A percentile compares a stretch with the other conserved stretches of the same genome.
Evolutionary conservation across 2,888 invertebrate genomes (phyloP).

Genomic region (Sphinx pinastri): DNA sequence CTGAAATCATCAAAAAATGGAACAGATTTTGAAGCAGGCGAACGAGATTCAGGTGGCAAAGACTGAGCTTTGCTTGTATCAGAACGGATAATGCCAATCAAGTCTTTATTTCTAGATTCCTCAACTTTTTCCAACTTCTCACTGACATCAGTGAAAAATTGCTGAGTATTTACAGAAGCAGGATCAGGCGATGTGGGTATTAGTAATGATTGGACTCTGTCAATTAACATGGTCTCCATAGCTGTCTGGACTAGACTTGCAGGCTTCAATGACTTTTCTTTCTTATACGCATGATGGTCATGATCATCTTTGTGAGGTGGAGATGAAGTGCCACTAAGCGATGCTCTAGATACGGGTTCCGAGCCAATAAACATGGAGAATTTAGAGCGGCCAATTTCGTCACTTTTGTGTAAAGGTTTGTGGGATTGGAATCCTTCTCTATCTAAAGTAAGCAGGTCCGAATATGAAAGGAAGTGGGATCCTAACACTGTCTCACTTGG

Average conservation of each 20-base stretch:
- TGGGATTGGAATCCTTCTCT: constrained; percentile 58
- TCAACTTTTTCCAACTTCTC: constrained; percentile 68
- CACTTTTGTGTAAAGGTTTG: constrained; percentile 63
- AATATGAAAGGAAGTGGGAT: constrained; percentile 79
- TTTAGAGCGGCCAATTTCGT: constrained; percentile 61
- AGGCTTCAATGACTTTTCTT: constrained; percentile 61
- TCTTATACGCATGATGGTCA: constrained; percentile 52
- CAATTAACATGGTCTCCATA: constrained; percentile 83
- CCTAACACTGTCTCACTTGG: constrained; percentile 81
- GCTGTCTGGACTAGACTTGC: constrained; percentile 79
- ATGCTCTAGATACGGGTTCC: constrained; percentile 71
- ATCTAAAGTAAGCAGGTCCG: constrained; percentile 70
- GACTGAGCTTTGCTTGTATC: constrained; percentile 25
- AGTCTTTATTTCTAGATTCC: constrained; percentile 47
- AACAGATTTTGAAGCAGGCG: constrained; percentile 36
- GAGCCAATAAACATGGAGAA: constrained; percentile 79
- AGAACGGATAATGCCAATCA: constrained; percentile 27
- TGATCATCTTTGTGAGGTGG: constrained; percentile 53
- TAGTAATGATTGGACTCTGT: constrained; percentile 76
- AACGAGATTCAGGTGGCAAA: constrained; percentile 20
- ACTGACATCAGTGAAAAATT: constrained; percentile 73
- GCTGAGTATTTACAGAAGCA: constrained; percentile 50
- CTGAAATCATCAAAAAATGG: constrained; percentile 37
- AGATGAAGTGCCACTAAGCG: constrained; percentile 65
- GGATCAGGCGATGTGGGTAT: constrained; percentile 69